Evolutionary conservation across 1,140 invertebrate species (phyloP), one percentile per base, ranked within the genome.

Genomic region (Rhagoletis pomonella): DNA sequence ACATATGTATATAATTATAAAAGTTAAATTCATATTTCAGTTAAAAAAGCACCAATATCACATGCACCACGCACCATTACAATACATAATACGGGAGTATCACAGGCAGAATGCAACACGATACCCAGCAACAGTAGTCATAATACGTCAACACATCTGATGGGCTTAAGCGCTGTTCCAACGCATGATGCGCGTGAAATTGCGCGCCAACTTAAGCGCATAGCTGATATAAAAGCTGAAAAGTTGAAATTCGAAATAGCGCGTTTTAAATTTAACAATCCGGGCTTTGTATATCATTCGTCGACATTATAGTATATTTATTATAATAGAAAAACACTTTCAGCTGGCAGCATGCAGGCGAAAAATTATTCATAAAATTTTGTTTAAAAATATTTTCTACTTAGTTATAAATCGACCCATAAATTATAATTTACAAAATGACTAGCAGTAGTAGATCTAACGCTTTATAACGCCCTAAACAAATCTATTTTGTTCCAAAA

Each of bases 181-280:
- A 88, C 90, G 55, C 85, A 88, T n/a, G 91, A 92, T 89, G 88
- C 90, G 29, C 91, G 91, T 69, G 90, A 91, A 86, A 90, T 92
- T 6, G 90, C 91, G 9, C 89, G 91, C 5, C 91, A 92, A 87
- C 86, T 93, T 3, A 93, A 92, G 85, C 90, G 92, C 5, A 17
- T 93, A 86, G 92, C 92, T 10, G 91, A 93, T 85, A 91, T 93
- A 44, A 93, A 93, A 67, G 91, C 90, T 39, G 92, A 93, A 87
- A 90, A 91, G 62, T 89, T 93, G 81, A 92, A 90, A 88, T 93
- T 93, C 73, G 92, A 93, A 89, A 91, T 93, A 81, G 91, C 91
- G 77, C 90, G 92, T 19, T 93, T 91, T 12, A 93, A 93, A 77
- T 93, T 93, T 73, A 92, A 92, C 84, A 93, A 93, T 90, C 92